A percentile compares a stretch with the other conserved stretches of the same genome.
phyloP scores from a whole-genome alignment of 2,113 vertebrate genomes.

The Notechis scutatus region DNA sequence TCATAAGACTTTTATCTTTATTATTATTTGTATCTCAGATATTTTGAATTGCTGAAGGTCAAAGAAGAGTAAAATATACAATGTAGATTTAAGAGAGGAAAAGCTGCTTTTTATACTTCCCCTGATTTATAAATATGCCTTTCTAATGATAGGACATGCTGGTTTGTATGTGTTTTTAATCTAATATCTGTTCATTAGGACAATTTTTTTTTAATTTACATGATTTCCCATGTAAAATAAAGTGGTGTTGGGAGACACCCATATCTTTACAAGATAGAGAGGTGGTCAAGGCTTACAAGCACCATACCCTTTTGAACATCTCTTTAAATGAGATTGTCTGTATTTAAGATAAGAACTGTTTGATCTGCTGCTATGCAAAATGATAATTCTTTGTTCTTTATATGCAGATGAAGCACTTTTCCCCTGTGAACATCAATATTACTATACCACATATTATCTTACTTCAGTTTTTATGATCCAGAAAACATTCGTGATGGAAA shows the following conservation, averaged over 20 bases:
- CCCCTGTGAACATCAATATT: not conserved
- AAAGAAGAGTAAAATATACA: not conserved
- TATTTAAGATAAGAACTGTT: not conserved
- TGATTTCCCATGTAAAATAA: not conserved
- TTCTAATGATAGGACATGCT: not conserved
- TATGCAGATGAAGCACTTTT: not conserved
- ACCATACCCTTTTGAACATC: not conserved
- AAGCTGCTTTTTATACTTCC: not conserved
- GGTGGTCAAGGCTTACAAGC: not conserved
- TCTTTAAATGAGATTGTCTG: not conserved
- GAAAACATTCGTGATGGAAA: not conserved
- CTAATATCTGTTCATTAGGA: not conserved
- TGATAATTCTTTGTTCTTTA: slow-evolving; percentile 4
- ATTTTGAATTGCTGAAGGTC: not conserved
- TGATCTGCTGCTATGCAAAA: not conserved
- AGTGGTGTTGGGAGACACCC: not conserved
- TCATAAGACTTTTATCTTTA: not conserved
- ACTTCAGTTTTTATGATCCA: not conserved
- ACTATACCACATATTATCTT: not conserved
- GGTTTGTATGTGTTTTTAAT: not conserved
- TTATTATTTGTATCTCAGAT: not conserved
- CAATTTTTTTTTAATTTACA: not conserved
- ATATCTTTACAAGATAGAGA: not conserved
- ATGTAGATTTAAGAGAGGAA: not conserved
- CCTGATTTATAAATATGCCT: not conserved